phyloP scores from a whole-genome alignment of 64 coral and sea anemone species.

The Catalaphyllia jardinei region DNA sequence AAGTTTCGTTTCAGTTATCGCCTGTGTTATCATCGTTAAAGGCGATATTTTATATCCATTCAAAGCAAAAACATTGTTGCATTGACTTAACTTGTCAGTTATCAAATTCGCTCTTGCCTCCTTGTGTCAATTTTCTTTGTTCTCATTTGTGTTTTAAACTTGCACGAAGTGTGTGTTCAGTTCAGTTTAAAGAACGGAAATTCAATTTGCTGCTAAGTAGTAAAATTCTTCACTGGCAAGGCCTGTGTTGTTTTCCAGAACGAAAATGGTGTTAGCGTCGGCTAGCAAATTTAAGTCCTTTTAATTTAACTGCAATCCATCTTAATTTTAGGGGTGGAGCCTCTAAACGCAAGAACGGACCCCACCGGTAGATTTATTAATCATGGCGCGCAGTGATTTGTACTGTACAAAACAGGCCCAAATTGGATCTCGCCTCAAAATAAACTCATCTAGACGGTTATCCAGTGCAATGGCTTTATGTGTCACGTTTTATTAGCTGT shows the following conservation, averaged over 20 bases:
- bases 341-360: neutral
- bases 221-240: neutral
- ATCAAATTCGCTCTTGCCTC: neutral
- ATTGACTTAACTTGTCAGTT: slow-evolving; percentile 37
- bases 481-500: slow-evolving; percentile 2
- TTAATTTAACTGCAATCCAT: slow-evolving; percentile 46
- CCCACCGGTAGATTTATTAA: slow-evolving; percentile 43
- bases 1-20: no score
- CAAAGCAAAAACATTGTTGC: slow-evolving; percentile 36
- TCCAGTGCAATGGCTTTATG: neutral
- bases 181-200: neutral
- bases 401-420: slow-evolving; percentile 27
- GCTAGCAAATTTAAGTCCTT: neutral
- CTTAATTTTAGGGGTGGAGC: slow-evolving; percentile 50
- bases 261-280: neutral
- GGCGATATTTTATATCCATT: slow-evolving; percentile 22
- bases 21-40: neutral
- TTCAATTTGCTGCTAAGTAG: neutral
- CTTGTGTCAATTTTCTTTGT: slow-evolving; percentile 18
- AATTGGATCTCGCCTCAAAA: slow-evolving; percentile 13
- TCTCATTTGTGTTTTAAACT: neutral
- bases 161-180: neutral
- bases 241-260: neutral
- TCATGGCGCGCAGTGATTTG: neutral
- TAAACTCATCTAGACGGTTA: neutral